Base-by-base conservation (phyloP, 2,113 vertebrate species). In the Erythrocercus mccallii region DNA sequence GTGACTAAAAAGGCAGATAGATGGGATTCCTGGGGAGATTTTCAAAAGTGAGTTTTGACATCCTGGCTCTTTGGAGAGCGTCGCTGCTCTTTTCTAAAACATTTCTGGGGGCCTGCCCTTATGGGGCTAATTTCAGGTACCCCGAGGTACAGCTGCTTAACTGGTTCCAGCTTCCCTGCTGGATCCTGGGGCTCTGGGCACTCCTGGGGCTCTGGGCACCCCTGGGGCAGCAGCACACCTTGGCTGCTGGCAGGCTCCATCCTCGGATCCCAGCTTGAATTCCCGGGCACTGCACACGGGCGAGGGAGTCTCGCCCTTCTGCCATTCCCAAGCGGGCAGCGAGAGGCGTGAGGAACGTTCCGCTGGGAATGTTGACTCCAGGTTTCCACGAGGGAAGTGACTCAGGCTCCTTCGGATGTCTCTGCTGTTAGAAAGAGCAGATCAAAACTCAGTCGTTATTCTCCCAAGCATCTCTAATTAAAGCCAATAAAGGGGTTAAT, bases 1-100 rank as follows among this genome's bases (percentile, higher is more conserved):
- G 95, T 95, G 93, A 88, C 94, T 97, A 84, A 90, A 93, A 90
- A 94, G 60, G 72, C 92, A 93, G 92, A 96, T 95, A 95, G 94
- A 94, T 94, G 90, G 80, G 96, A 96, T 95, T 97, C 95, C 92
- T 95, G 93, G 93, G 95, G 95, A 94, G 95, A 96, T 12, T 96
- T 96, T 96, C 96, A 96, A 96, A 97, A 78, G 93, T 96, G 72
- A 60, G 68, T 90, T 92, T 95, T 94, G 96, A 93, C 92, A 74
- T 92, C 88, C 92, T 84, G 90, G 82, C 69, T 94, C 93, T 93
- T 96, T 83, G 48, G 95, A 95, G 86, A 86, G 57, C 4, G 9
- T 86, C 9, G 51, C 94, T 86, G 95, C 53, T 94, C 86, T 88
- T 86, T 94, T 73, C 92, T 81, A 30, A 96, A 88, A 35, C 35